Conservation (phyloP, 2,888 invertebrate genomes). For the Lucinisca nassula region DNA sequence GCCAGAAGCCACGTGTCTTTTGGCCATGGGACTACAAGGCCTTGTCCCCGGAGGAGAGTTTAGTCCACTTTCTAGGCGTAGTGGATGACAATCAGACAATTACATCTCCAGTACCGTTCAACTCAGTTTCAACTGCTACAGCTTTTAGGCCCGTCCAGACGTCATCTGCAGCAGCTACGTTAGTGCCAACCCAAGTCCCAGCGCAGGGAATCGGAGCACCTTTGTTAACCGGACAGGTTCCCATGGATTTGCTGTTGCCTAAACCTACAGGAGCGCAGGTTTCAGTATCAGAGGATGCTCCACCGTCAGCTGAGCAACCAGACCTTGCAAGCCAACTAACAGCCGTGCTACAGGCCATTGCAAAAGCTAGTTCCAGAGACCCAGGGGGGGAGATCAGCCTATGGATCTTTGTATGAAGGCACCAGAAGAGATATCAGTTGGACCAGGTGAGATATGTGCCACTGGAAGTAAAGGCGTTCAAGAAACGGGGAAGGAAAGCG, state of each 20-base stretch:
- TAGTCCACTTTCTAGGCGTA: too few species aligned
- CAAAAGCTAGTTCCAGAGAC: background rate
- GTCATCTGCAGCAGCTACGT: background rate
- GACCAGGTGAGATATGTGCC: background rate
- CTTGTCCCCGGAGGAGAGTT: too few species aligned
- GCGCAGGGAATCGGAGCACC: background rate
- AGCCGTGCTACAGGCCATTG: background rate
- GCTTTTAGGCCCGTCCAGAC: background rate
- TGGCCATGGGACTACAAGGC: too few species aligned
- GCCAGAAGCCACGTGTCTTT: too few species aligned
- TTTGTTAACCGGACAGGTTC: background rate
- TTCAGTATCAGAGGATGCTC: background rate
- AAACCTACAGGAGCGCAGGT: background rate
- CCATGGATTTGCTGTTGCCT: background rate
- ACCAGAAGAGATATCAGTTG: background rate
- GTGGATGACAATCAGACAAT: too few species aligned
- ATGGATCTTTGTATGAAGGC: background rate
- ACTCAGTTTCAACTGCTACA: background rate
- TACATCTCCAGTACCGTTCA: too few species aligned
- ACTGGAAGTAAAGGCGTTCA: too few species aligned
- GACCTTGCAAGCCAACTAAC: background rate
- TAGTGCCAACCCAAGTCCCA: background rate
- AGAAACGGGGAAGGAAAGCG: background rate
- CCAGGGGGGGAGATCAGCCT: background rate
- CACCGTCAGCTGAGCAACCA: background rate